phyloP scores from a whole-genome alignment of 2,797 vertebrate genomes.

The Sebastes goodei region DNA sequence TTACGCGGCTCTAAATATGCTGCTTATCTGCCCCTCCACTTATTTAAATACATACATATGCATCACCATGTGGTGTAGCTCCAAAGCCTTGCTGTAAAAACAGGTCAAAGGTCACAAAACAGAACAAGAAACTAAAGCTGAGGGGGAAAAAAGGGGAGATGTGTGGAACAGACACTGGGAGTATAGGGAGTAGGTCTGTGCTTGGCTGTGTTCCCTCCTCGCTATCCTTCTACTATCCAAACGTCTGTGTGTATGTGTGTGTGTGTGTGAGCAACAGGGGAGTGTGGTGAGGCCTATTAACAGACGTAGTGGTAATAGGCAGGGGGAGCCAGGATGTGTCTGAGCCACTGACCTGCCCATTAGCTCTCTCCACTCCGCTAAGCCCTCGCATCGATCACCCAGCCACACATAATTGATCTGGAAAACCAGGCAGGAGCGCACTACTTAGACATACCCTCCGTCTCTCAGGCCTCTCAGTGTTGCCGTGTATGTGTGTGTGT shows the following conservation, averaged over 20 bases:
- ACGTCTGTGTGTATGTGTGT: constrained; percentile 25
- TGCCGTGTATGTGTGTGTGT: constrained; percentile 22
- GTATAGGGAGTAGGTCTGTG: constrained; percentile 41
- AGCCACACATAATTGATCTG: constrained; percentile 86
- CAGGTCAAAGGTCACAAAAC: constrained; percentile 15
- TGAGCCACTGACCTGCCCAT: constrained; percentile 79
- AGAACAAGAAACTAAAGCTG: constrained; percentile 22
- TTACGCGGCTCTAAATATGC: constrained; percentile 68
- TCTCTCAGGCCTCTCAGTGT: constrained; percentile 51
- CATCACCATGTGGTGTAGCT: constrained; percentile 48
- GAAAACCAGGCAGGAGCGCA: constrained; percentile 87
- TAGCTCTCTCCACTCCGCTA: constrained; percentile 77
- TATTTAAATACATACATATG: constrained; percentile 41
- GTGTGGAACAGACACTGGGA: neutral
- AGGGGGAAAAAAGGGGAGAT: neutral
- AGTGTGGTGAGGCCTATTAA: constrained; percentile 80
- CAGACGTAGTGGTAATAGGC: constrained; percentile 83
- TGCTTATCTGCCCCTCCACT: constrained; percentile 40
- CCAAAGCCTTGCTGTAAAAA: constrained; percentile 27
- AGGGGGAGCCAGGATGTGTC: constrained; percentile 72
- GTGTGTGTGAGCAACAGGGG: constrained; percentile 63
- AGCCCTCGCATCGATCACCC: constrained; percentile 86
- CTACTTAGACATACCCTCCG: constrained; percentile 78
- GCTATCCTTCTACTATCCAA: constrained; percentile 25
- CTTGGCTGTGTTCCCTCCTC: constrained; percentile 51